phyloP scores from a whole-genome alignment of 2,797 vertebrate species.

The Corythornis leucogaster region DNA sequence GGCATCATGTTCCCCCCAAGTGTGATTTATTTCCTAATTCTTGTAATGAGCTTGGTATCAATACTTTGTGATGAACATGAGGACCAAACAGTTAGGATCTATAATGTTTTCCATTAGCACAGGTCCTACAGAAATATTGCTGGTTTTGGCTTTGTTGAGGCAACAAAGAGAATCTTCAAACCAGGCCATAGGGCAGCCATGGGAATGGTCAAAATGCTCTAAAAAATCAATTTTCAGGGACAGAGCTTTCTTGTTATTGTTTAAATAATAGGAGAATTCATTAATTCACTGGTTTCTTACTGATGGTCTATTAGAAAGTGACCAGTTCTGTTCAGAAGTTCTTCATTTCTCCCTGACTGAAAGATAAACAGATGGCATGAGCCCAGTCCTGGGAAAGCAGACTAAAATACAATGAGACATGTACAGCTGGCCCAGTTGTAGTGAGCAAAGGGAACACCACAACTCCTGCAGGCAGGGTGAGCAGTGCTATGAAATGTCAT shows the following conservation, averaged over 20 bases:
- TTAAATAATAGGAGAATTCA: neutral
- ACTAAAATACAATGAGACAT: neutral
- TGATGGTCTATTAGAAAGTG: neutral
- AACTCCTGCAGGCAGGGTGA: neutral
- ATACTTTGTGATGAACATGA: neutral
- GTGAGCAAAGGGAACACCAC: neutral
- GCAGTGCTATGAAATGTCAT: neutral
- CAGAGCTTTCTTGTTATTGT: neutral
- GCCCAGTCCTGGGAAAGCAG: neutral
- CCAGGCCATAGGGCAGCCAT: neutral
- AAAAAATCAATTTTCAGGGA: neutral
- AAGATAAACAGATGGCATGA: neutral
- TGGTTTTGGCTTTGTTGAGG: neutral
- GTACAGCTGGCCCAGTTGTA: neutral
- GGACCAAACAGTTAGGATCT: neutral
- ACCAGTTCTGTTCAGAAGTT: neutral
- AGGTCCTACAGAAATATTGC: neutral
- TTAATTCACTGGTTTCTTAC: neutral
- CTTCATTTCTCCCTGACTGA: neutral
- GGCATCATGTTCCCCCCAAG: neutral
- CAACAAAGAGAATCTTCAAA: neutral
- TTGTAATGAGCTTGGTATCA: conserved; percentile 12
- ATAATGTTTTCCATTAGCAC: neutral
- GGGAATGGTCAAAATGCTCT: neutral
- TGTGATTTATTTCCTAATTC: conserved; percentile 14